phyloP scores from a whole-genome alignment of 1,140 invertebrate genomes.

The Zaprionus camerounensis region DNA sequence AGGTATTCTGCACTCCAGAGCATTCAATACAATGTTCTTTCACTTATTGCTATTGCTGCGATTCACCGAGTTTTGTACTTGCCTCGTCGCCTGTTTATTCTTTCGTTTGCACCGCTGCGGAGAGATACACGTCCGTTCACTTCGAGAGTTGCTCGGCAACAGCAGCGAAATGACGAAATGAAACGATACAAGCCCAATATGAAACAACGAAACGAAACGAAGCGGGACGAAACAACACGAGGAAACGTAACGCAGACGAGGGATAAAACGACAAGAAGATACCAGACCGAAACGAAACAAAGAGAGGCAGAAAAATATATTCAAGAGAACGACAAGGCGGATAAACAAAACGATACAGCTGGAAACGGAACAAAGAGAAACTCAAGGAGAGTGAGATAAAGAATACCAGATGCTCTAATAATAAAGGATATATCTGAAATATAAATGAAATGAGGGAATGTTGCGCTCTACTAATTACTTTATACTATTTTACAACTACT shows the following conservation, averaged over 20 bases:
- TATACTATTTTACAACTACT: too few species aligned
- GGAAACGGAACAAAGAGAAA: constrained; percentile 16
- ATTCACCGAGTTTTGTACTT: constrained; percentile 37
- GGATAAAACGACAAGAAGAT: not conserved
- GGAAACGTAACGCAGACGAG: not conserved
- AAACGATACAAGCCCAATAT: constrained; percentile 1
- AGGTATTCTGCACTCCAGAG: not conserved
- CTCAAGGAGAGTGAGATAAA: not conserved
- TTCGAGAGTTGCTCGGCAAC: constrained; percentile 52
- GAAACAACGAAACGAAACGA: constrained; percentile 10
- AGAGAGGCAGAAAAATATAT: constrained; percentile 11
- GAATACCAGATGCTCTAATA: not conserved
- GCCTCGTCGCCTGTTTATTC: constrained; percentile 17
- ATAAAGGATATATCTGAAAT: too few species aligned
- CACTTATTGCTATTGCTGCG: constrained; percentile 23
- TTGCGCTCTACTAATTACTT: too few species aligned
- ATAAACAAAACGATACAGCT: not conserved
- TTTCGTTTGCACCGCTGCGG: constrained; percentile 28
- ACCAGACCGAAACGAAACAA: constrained; percentile 8
- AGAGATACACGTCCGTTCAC: constrained; percentile 43
- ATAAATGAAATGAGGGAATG: too few species aligned
- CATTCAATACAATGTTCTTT: constrained; percentile 14
- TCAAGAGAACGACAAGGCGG: not conserved
- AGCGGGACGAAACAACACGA: constrained; percentile 6
- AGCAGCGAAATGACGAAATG: constrained; percentile 28